Base-by-base conservation (phyloP, 2,797 vertebrate genomes). In the Columba guinea region DNA sequence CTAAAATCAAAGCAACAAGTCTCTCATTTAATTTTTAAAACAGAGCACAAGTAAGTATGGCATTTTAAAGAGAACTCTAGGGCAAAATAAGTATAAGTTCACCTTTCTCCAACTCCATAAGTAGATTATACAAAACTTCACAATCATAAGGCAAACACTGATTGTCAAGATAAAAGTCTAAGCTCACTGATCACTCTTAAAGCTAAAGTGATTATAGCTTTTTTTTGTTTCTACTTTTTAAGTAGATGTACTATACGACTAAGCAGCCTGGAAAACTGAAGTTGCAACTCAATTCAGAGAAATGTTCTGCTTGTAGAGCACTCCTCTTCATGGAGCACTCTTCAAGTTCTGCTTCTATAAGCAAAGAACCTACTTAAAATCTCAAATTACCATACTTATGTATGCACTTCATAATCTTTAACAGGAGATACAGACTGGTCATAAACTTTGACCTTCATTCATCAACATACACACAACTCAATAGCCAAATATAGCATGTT, bases 1-100 rank as follows among this genome's bases (percentile, higher is more conserved):
- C 99, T 99, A 95, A 70, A 98, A 97, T 76, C 60, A 97, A 95
- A 97, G 59, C 27, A 82, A 83, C 11, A 90, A 48, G 22, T 70
- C 2, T 58, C 68, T 67, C 23, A n/a, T 59, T 92, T 58, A 70
- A 59, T 56, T 91, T 81, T 91, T 53, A 24, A 56, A 91, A 53
- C 10, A 74, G 32, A 77, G 10, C 56, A 55, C n/a, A 20, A n/a
- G 0, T 3, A 59, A 46, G 22, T 21, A 62, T 5, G 59, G 8
- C 3, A 49, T 62, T 85, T 74, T 51, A 74, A 74, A 84, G 34
- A 51, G 23, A 20, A 60, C n/a, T 71, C 46, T 28, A 68, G 9
- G 20, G 53, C 20, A 90, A 84, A 52, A 6, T 37, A 84, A 84
- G 14, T 10, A 11, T 20, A 30, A 76, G 30, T 78, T 58, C 41